Base-by-base conservation (phyloP, 2,888 invertebrate species). In the Sturmia bella region DNA sequence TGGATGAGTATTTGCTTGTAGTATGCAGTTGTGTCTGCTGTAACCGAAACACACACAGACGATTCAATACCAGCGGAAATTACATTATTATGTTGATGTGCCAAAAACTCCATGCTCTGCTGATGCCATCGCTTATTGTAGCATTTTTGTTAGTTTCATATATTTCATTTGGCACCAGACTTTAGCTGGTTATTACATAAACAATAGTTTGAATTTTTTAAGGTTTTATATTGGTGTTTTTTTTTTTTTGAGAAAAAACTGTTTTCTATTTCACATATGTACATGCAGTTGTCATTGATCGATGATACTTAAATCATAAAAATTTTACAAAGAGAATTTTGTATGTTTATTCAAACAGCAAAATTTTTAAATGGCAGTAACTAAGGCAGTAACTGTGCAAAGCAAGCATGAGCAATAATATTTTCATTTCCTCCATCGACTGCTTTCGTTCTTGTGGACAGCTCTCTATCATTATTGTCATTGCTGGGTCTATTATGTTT, bases 261-360 rank as follows among this genome's bases (percentile, higher is more conserved):
- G n/a, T 59, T 73, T 73, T 74, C 39, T 64, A 74, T 70, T 69
- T 74, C 52, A 52, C 54, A 54, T 82, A 78, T 69, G 74, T 57
- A 52, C 54, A 54, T 82, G 81, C 73, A 78, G 63, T 82, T 82
- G 81, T 78, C 81, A 78, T 68, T 82, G 81, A 82, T 82, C 78
- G 78, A 82, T 82, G 81, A 82, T 74, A 45, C 78, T 82, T 72
- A 72, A 78, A 64, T 56, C 50, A 72, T 72, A 66, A 63, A 64
- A 57, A 64, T 64, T 72, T 50, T 21, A 3, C 27, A 56, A 57
- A 64, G 27, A 37, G 48, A 24, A 54, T 45, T 9, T 32, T 32
- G 5, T 32, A n/a, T 63, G 9, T 50, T 32, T 27, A 48, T 2
- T 56, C 64, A n/a, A 64, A 50, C 17, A 11, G 48, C 32, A 43